Evolutionary conservation across 2,113 vertebrate species (phyloP), one percentile per base, ranked within the genome.

Genomic region (Rhinichthys klamathensis): DNA sequence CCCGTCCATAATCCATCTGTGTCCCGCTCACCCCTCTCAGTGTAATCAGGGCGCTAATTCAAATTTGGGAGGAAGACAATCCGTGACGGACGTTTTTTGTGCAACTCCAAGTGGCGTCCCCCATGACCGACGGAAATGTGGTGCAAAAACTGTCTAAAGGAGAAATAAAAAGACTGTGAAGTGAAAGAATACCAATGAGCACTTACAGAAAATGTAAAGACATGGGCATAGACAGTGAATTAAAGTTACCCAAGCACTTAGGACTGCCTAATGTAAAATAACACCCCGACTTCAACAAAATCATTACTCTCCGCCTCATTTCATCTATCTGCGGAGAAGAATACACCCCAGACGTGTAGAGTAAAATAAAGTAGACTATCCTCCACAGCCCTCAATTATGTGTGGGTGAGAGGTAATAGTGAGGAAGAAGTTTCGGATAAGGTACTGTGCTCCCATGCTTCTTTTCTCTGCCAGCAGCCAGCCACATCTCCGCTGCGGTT

Each of bases 81-180:
- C 94, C 93, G 92, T 95, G 94, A 95, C 93, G 93, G 93, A 91
- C 93, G 90, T 95, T 93, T 94, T 93, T 93, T 94, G 92, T 92
- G 91, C 91, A 77, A 90, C 91, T 91, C 90, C 92, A 90, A 95
- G 93, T 91, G 92, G 92, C 89, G 92, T 93, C 93, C 94, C 93
- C 89, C 83, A 90, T 93, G 93, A 93, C 92, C 87, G 85, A 90
- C 85, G 41, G 87, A 90, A 91, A 91, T 16, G 89, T 91, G 30
- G 88, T 18, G 25, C 21, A 58, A 80, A 79, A 54, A 79, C 27
- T 25, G 92, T 89, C 90, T 74, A 90, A 90, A 90, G 90, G 25
- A 63, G 56, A 27, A 35, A 60, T n/a, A 32, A 44, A 76, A 25
- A 44, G 75, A 75, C 46, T 25, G 49, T 72, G 6, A 23, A 82